phyloP scores from a whole-genome alignment of 37 sponge, comb jelly and placozoan species.

The Mnemiopsis leidyi region DNA sequence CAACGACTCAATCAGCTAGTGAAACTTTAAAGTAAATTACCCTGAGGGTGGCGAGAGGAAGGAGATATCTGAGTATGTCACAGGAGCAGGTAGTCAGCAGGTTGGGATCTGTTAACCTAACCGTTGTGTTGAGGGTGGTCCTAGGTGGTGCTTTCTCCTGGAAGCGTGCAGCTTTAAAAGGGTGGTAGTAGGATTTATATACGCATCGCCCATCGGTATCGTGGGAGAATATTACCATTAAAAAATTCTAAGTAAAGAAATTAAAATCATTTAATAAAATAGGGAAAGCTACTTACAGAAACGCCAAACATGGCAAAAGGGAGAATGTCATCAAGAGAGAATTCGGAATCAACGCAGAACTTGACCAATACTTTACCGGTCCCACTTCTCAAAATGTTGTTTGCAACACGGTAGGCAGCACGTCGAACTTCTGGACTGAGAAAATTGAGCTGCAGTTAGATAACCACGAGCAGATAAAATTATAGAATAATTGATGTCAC shows the following conservation, averaged over 20 bases:
- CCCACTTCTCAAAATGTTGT: constrained; percentile 30
- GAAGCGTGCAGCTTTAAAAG: too few species aligned
- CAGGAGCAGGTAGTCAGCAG: neutral
- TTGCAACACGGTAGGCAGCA: neutral
- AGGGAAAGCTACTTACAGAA: constrained; percentile 44
- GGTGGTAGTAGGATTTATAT: too few species aligned
- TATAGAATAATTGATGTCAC: too few species aligned
- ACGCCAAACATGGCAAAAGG: neutral
- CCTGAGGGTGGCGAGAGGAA: constrained; percentile 10
- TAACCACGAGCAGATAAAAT: too few species aligned
- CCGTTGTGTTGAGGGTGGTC: neutral
- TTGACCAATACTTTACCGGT: constrained; percentile 24
- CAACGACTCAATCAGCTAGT: too few species aligned
- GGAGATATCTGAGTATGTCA: neutral
- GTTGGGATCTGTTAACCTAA: neutral
- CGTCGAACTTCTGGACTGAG: constrained; percentile 3
- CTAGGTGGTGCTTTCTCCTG: constrained; percentile 14
- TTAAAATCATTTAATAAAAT: too few species aligned
- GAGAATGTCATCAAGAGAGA: neutral
- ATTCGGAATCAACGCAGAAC: neutral
- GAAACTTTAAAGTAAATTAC: too few species aligned
- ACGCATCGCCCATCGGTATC: too few species aligned
- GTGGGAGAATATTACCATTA: too few species aligned
- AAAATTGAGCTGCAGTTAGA: too few species aligned
- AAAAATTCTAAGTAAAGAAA: too few species aligned